phyloP scores from a whole-genome alignment of 2,113 vertebrate genomes.

The Carlito syrichta region DNA sequence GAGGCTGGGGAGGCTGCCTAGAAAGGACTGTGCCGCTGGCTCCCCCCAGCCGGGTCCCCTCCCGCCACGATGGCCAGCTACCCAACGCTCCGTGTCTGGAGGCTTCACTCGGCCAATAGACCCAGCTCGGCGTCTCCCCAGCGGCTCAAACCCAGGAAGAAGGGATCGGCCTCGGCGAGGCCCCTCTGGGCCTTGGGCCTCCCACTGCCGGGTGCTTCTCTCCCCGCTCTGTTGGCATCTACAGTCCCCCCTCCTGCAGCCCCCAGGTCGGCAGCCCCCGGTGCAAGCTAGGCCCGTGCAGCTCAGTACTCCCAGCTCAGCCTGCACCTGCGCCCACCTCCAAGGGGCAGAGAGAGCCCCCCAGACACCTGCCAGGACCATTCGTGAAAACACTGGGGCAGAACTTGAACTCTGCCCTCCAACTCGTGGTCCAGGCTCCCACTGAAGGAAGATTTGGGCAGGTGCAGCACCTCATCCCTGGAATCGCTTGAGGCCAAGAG shows the following conservation, averaged over 20 bases:
- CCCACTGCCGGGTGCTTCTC: too few relatives aligned
- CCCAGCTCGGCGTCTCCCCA: background rate
- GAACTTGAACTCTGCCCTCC: background rate
- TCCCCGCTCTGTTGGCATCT: background rate
- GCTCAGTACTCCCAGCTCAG: background rate
- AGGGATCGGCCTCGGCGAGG: too few relatives aligned
- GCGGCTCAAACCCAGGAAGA: background rate
- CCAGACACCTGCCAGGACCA: background rate
- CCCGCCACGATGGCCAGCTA: rapidly evolving
- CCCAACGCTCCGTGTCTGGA: background rate
- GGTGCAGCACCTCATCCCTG: too few relatives aligned
- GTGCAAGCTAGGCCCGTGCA: background rate
- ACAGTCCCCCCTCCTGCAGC: too few relatives aligned
- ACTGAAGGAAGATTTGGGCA: background rate
- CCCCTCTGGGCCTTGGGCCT: background rate
- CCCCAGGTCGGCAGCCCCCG: background rate
- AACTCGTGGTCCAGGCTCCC: background rate
- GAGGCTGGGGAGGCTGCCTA: background rate
- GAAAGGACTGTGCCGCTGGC: background rate
- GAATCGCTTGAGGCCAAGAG: too few relatives aligned
- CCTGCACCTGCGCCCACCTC: background rate
- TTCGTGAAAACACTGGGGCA: background rate
- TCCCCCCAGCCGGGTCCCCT: background rate
- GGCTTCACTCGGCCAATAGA: background rate
- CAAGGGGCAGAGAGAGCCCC: background rate